These are phyloP conservation scores for Parnassius mnemosyne DNA, from an alignment of 2,888 invertebrate genomes.

Conservation along the genomic window DNA sequence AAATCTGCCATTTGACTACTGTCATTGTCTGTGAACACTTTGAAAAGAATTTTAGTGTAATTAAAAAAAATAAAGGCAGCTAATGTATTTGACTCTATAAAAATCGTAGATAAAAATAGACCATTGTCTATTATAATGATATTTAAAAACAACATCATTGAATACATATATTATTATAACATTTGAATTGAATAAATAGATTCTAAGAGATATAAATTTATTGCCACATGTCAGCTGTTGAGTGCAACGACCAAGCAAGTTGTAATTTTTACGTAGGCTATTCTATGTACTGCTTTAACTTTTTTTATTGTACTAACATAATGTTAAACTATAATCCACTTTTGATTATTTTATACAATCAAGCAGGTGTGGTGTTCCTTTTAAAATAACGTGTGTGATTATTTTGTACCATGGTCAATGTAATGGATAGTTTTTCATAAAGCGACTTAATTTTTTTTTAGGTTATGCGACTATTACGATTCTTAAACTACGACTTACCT, in stretches of 20 bases:
- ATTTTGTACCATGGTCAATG: background rate
- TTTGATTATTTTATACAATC: constrained; percentile 1
- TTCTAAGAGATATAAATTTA: no score
- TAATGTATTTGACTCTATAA: background rate
- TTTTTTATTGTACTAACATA: background rate
- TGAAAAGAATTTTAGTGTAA: background rate
- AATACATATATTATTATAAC: no score
- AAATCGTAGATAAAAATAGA: no score
- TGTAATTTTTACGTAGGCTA: background rate
- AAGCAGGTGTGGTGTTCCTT: constrained; percentile 27
- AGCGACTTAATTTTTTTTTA: no score
- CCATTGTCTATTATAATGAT: background rate
- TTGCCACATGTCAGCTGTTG: no score
- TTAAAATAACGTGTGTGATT: background rate
- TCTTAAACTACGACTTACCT: no score
- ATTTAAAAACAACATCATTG: background rate
- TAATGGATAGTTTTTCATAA: no score
- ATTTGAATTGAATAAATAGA: no score
- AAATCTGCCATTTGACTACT: no score
- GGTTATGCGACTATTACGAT: no score
- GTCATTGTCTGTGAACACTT: no score
- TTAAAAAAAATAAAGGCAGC: constrained; percentile 16
- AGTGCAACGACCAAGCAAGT: no score
- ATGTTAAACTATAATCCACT: background rate
- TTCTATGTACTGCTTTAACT: background rate